A percentile compares a stretch with the other conserved stretches of the same genome.
phyloP scores from a whole-genome alignment of 2,797 vertebrate species.

The Cheirogaleus major region DNA sequence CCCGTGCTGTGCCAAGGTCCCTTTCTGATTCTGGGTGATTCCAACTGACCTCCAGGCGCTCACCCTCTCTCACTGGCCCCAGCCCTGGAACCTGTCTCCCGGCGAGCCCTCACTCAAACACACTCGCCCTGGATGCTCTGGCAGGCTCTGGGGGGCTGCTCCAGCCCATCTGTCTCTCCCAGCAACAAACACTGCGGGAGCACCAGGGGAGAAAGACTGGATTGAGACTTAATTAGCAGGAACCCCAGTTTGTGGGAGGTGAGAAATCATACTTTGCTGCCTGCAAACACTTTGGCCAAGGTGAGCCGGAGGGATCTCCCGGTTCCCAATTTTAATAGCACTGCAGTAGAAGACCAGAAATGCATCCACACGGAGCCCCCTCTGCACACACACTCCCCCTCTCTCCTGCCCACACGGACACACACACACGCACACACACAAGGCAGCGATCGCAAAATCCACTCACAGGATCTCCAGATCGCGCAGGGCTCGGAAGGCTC shows the following conservation, averaged over 20 bases:
- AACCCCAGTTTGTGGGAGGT: slow-evolving; percentile 73
- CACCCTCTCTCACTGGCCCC: slow-evolving; percentile 52
- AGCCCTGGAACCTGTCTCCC: slow-evolving; percentile 63
- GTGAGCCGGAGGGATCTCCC: slow-evolving; percentile 59
- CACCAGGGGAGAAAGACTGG: slow-evolving; percentile 53
- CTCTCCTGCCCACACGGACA: neutral
- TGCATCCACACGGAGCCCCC: slow-evolving; percentile 40
- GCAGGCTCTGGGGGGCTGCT: slow-evolving; percentile 52
- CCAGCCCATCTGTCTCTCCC: slow-evolving; percentile 74
- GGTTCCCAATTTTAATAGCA: slow-evolving; percentile 54
- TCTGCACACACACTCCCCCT: slow-evolving; percentile 47
- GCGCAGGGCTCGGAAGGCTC: slow-evolving; percentile 99
- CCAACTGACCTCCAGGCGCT: neutral
- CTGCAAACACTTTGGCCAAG: slow-evolving; percentile 72
- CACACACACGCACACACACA: slow-evolving; percentile 29
- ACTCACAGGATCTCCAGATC: slow-evolving; percentile 99
- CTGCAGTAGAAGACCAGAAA: slow-evolving; percentile 77
- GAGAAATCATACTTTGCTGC: slow-evolving; percentile 72
- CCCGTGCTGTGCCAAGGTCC: slow-evolving; percentile 2
- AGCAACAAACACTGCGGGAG: slow-evolving; percentile 61
- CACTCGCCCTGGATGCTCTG: slow-evolving; percentile 1
- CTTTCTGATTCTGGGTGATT: slow-evolving; percentile 45
- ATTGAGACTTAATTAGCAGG: slow-evolving; percentile 79
- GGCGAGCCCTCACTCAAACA: neutral
- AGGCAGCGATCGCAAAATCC: slow-evolving; percentile 79